A percentile compares a stretch with the other conserved stretches of the same genome.
Evolutionary conservation across 2,797 vertebrate species (phyloP).

Genomic region (Tinamus major): DNA sequence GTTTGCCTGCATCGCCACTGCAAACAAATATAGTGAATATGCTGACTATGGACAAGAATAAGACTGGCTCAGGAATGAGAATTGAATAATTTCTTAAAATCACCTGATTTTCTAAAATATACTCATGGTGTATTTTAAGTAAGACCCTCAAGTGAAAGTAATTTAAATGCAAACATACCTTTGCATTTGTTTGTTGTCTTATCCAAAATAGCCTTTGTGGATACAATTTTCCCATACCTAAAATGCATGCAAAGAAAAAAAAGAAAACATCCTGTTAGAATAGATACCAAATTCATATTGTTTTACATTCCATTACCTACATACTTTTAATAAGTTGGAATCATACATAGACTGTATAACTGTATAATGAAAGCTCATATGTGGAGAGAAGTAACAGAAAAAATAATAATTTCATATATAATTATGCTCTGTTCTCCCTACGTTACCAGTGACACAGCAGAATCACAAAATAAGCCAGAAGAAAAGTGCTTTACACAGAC

Average conservation of each 20-base stretch:
- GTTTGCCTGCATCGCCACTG: conserved; percentile 50
- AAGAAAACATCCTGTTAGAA: conserved; percentile 7
- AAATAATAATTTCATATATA: neutral
- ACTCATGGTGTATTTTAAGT: neutral
- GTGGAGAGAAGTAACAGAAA: neutral
- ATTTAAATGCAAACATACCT: conserved; percentile 83
- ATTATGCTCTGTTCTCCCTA: neutral
- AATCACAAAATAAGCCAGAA: neutral
- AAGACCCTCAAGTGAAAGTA: neutral
- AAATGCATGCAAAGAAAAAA: conserved; percentile 38
- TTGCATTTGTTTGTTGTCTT: conserved; percentile 99
- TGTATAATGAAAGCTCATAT: neutral
- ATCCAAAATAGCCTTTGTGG: conserved; percentile 99
- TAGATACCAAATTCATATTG: neutral
- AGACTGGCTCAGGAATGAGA: neutral
- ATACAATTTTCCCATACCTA: conserved; percentile 99
- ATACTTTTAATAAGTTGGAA: neutral
- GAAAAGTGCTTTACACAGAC: neutral
- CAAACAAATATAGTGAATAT: conserved; percentile 21
- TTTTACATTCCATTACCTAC: neutral
- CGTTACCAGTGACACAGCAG: neutral
- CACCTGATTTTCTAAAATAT: neutral
- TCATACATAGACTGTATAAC: neutral
- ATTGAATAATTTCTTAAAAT: neutral
- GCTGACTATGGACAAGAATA: conserved; percentile 17